phyloP scores from a whole-genome alignment of 2,888 invertebrate species.

The Venustoraphidia nigricollis region DNA sequence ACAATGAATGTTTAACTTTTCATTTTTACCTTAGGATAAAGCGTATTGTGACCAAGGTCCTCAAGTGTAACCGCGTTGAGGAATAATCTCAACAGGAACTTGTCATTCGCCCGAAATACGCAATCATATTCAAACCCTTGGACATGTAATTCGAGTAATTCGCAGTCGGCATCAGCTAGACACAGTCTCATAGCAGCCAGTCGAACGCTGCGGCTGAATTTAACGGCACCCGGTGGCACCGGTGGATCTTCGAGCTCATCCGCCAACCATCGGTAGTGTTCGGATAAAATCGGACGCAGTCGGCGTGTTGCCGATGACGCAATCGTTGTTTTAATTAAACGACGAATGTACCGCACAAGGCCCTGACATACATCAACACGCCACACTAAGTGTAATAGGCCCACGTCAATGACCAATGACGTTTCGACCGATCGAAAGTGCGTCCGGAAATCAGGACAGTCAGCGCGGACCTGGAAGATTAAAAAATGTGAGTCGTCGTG shows the following conservation, averaged over 20 bases:
- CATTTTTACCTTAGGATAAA: conserved; percentile 50
- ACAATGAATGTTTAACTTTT: too few relatives aligned
- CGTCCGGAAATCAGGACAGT: conserved; percentile 68
- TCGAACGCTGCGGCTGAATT: conserved; percentile 55
- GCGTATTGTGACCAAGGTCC: conserved; percentile 54
- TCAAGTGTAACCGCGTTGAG: conserved; percentile 52
- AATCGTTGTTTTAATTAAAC: background rate
- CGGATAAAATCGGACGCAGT: background rate
- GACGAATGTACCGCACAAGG: conserved; percentile 45
- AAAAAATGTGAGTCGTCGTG: too few relatives aligned
- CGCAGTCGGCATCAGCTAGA: conserved; percentile 54
- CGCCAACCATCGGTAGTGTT: too few relatives aligned
- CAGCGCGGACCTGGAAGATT: conserved; percentile 48
- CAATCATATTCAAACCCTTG: conserved; percentile 57
- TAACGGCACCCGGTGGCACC: conserved; percentile 59
- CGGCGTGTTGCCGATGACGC: background rate
- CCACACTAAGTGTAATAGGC: conserved; percentile 43
- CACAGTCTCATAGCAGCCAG: conserved; percentile 42
- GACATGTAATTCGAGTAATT: conserved; percentile 50
- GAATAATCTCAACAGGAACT: conserved; percentile 55
- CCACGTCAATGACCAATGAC: conserved; percentile 54
- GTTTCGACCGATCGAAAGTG: conserved; percentile 71
- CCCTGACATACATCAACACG: conserved; percentile 60
- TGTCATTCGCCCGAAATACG: conserved; percentile 60
- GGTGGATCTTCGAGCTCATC: conserved; percentile 36